Conservation (phyloP, 2,888 invertebrate genomes). For the Griposia aprilina region DNA sequence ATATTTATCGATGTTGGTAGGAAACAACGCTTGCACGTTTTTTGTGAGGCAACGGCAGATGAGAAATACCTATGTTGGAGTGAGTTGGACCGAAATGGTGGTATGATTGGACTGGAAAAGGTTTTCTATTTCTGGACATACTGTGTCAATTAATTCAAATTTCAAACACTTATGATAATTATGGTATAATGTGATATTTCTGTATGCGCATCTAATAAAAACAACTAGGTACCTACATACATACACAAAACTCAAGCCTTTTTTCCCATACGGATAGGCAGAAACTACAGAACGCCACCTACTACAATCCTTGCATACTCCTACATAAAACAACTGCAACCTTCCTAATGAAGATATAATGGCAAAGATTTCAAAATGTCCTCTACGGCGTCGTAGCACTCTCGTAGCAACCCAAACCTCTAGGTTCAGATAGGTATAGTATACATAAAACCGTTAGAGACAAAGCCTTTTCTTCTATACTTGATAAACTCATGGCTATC, state of each 20-base stretch:
- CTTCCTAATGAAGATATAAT: too few relatives aligned
- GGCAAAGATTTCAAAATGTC: background rate
- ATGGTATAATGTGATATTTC: background rate
- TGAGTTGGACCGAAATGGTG: conserved; percentile 13
- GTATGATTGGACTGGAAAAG: conserved; percentile 33
- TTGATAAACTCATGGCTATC: background rate
- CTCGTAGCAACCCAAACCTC: background rate
- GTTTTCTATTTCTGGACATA: background rate
- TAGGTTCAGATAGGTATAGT: background rate
- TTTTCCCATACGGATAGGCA: too few relatives aligned
- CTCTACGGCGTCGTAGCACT: background rate
- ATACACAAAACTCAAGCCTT: too few relatives aligned
- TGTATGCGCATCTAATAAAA: background rate
- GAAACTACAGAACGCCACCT: too few relatives aligned
- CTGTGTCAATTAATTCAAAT: background rate
- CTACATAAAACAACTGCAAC: background rate
- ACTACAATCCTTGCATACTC: too few relatives aligned
- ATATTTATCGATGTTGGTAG: conserved; percentile 71
- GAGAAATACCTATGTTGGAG: conserved; percentile 35
- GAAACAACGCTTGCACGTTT: conserved; percentile 56
- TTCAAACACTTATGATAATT: background rate
- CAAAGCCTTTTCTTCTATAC: background rate
- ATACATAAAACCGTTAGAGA: background rate
- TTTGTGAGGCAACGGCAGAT: conserved; percentile 38
- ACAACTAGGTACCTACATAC: too few relatives aligned